Evolutionary conservation across 2,797 vertebrate genomes (phyloP), one percentile per base, ranked within the genome.

Genomic region (Epinephelus malabaricus): DNA sequence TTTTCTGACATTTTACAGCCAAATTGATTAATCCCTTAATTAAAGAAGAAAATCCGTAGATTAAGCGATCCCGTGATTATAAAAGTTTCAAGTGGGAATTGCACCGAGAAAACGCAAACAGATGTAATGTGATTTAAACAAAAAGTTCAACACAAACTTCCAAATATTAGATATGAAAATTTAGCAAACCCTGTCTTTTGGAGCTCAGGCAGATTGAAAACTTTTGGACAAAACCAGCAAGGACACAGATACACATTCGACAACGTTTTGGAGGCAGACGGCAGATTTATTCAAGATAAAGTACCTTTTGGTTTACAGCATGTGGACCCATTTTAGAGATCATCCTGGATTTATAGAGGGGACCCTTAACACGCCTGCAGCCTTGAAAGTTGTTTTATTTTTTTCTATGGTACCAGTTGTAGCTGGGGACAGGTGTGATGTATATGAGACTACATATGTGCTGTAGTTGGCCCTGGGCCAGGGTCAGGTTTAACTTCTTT

Each of bases 391-490:
- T 34, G 6, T 34, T 34, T 66, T 65, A 6, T 30, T 64, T 88
- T 83, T 65, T 56, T 56, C 63, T 59, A 18, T 45, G 45, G 58
- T 51, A 21, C 4, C 83, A 78, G 75, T 69, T 69, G 74, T 49
- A 65, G 49, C 17, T 27, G 13, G 68, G 27, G 50, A 78, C 84
- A 88, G 84, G 68, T 86, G 85, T 69, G 66, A 72, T 51, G 13
- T 51, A 60, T 65, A 58, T 66, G 56, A 79, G 70, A 68, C 51
- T 49, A 14, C 38, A 55, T 14, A 15, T 58, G 18, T 49, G 25
- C 54, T 55, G 11, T 66, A 53, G 66, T 53, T 78, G 73, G 69
- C 76, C 7, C 47, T 13, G 51, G 38, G 13, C 56, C 60, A 27
- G 54, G 74, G 73, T 81, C 69, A 73, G 14, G 43, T 66, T 59